Percentiles rank a stretch among this genome's conserved stretches.
Evolutionary conservation across 2,113 vertebrate genomes (phyloP).

Genomic region (Nansenia antarctica): DNA sequence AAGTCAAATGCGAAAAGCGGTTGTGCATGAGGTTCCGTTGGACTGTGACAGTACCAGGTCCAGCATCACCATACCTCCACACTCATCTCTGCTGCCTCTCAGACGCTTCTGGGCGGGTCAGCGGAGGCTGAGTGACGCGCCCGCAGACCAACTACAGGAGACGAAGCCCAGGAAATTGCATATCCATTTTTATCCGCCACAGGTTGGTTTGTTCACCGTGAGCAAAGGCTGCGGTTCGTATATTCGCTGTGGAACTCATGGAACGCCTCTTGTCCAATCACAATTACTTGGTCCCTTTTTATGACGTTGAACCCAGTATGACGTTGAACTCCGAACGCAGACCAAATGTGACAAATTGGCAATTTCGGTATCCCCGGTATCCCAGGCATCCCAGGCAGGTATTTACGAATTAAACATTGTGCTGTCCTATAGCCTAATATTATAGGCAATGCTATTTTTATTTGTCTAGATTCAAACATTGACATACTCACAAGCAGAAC

Average conservation of each 20-base stretch:
- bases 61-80: conserved; percentile 40
- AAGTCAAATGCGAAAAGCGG: not conserved
- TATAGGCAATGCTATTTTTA: not conserved
- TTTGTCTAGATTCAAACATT: not conserved
- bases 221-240: no score
- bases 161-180: conserved; percentile 26
- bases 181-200: conserved; percentile 28
- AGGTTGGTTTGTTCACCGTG: not conserved
- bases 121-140: conserved; percentile 26
- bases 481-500: not conserved
- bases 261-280: no score
- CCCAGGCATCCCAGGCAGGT: not conserved
- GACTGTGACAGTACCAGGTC: no score
- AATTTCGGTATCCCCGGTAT: not conserved
- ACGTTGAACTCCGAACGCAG: no score
- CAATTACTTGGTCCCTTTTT: no score
- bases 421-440: not conserved
- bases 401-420: not conserved
- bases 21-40: conserved; percentile 35
- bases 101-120: conserved; percentile 30
- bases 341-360: not conserved
- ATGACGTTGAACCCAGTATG: no score
- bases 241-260: no score
- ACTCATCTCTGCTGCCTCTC: conserved; percentile 36
- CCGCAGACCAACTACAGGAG: conserved; percentile 31